These are phyloP conservation scores for Ophion ventricosus DNA, from an alignment of 2,888 invertebrate genomes.

Conservation along the genomic window DNA sequence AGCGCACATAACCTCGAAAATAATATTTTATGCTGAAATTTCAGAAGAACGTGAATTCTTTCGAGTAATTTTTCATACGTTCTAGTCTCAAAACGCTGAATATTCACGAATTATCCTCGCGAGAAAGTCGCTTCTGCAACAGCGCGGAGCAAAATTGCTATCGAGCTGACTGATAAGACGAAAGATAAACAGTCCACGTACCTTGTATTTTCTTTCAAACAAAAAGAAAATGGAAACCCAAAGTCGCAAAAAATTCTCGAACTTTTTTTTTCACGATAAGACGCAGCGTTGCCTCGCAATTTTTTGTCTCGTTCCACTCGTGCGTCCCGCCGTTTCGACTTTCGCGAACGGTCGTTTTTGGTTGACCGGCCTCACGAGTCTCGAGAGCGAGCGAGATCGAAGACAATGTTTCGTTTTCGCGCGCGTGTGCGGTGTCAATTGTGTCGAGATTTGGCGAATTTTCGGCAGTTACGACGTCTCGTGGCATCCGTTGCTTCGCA, in stretches of 20 bases:
- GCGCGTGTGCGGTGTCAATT: constrained; percentile 34
- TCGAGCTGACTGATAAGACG: not conserved
- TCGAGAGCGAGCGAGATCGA: not conserved
- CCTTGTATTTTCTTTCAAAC: constrained; percentile 29
- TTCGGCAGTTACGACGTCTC: not conserved
- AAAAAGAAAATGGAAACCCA: constrained; percentile 21
- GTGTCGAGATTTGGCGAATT: constrained; percentile 4
- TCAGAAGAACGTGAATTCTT: not conserved
- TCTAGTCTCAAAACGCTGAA: not conserved
- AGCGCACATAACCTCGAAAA: constrained; percentile 35
- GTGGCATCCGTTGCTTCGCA: constrained; percentile 17
- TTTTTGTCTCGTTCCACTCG: not conserved
- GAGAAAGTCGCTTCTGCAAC: not conserved
- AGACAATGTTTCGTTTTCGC: constrained; percentile 15
- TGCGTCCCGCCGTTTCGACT: not conserved
- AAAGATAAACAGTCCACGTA: constrained; percentile 36
- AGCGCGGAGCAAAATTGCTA: not conserved
- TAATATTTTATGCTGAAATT: not conserved
- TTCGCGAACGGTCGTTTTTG: not conserved
- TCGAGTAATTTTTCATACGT: not conserved
- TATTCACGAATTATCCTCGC: constrained; percentile 6
- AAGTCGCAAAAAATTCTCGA: not conserved
- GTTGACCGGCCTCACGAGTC: not conserved
- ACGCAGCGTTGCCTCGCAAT: not conserved
- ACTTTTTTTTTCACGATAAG: not conserved